phyloP scores from a whole-genome alignment of 2,797 vertebrate genomes.

The Neosalanx taihuensis region DNA sequence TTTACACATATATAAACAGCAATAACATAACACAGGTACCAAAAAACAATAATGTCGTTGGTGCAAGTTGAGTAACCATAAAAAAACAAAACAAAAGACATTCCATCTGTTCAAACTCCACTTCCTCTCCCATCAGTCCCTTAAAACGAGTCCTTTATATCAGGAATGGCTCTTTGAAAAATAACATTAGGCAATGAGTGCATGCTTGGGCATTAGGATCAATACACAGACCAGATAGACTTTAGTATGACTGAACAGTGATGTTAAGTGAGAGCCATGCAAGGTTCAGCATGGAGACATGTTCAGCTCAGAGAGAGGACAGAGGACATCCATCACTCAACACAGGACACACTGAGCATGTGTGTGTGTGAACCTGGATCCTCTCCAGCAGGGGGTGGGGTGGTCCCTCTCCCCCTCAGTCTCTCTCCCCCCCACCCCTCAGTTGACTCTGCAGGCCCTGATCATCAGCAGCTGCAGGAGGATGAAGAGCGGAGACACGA shows the following conservation, averaged over 20 bases:
- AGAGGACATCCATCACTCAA: conserved; percentile 17
- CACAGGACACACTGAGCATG: neutral
- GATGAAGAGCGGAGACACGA: conserved; percentile 93
- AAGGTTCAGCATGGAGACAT: conserved; percentile 24
- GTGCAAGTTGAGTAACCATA: conserved; percentile 23
- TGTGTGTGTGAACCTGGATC: conserved; percentile 33
- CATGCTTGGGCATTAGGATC: conserved; percentile 27
- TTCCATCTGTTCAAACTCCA: neutral
- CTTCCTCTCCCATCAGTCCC: conserved; percentile 23
- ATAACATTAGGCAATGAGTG: conserved; percentile 55
- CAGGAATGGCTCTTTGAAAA: conserved; percentile 32
- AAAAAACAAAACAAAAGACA: conserved; percentile 28
- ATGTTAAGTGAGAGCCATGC: conserved; percentile 24
- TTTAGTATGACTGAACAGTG: conserved; percentile 48
- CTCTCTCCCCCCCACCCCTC: conserved; percentile 18
- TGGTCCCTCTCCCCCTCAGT: too few relatives aligned
- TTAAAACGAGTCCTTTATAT: conserved; percentile 17
- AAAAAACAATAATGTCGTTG: conserved; percentile 43
- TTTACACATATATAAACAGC: conserved; percentile 74
- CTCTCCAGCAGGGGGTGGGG: conserved; percentile 40
- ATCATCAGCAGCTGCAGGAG: conserved; percentile 98
- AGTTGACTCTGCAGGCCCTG: conserved; percentile 93
- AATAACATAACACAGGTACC: conserved; percentile 39
- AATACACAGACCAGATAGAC: conserved; percentile 12
- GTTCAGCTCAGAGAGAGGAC: neutral